phyloP scores from a whole-genome alignment of 2,888 invertebrate genomes.

The Drosophila testacea region DNA sequence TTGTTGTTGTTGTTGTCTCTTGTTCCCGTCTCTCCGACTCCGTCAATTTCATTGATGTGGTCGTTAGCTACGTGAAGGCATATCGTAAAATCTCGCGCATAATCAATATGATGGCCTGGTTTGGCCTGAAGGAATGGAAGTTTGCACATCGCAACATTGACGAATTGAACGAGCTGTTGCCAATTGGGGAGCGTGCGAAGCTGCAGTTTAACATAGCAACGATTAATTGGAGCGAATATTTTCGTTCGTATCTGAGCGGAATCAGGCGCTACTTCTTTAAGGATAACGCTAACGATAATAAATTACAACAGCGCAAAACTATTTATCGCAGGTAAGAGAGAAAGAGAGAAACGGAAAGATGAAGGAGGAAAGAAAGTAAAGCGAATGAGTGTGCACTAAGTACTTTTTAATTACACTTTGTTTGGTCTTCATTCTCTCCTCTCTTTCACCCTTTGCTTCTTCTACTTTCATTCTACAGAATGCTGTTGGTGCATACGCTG shows the following conservation, averaged over 20 bases:
- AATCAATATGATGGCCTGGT: conserved; percentile 85
- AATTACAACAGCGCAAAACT: conserved; percentile 82
- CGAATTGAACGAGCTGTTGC: conserved; percentile 82
- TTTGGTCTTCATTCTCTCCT: conserved; percentile 41
- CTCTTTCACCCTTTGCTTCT: not conserved
- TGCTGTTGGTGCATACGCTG: conserved; percentile 82
- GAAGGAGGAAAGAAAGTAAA: not conserved
- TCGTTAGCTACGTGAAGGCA: conserved; percentile 81
- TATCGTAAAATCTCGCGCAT: conserved; percentile 84
- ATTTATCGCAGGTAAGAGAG: conserved; percentile 83
- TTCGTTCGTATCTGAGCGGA: conserved; percentile 89
- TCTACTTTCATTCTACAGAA: conserved; percentile 55
- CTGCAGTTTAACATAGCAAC: conserved; percentile 87
- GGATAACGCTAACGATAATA: conserved; percentile 87
- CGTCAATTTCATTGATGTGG: not conserved
- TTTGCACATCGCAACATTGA: conserved; percentile 84
- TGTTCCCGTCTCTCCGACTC: not conserved
- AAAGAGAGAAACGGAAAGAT: conserved; percentile 9
- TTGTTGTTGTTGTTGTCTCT: not conserved
- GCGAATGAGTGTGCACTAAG: conserved; percentile 57
- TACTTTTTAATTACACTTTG: conserved; percentile 82
- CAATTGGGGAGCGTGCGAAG: conserved; percentile 66
- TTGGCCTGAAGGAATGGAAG: conserved; percentile 85
- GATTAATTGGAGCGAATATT: conserved; percentile 89
- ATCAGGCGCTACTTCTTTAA: conserved; percentile 89